These are phyloP conservation scores for Danionella dracula DNA, from an alignment of 2,797 vertebrate species.

Conservation along the genomic window DNA sequence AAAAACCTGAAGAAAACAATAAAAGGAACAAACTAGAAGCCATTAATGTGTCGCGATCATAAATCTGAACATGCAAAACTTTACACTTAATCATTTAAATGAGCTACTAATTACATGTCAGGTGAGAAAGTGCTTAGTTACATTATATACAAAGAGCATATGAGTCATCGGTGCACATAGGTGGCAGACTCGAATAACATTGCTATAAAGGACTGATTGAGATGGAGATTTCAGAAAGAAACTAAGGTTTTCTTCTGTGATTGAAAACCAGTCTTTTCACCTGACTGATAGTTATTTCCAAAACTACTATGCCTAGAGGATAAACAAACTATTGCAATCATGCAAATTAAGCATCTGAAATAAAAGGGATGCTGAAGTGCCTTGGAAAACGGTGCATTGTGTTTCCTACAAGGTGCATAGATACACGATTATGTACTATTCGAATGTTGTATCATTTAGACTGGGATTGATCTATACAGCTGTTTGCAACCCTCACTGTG, in stretches of 20 bases:
- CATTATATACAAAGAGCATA: constrained; percentile 29
- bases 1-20: not conserved
- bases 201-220: not conserved
- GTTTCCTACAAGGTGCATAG: constrained; percentile 40
- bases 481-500: constrained; percentile 5
- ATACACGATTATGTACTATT: constrained; percentile 32
- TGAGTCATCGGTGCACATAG: constrained; percentile 24
- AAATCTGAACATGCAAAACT: constrained; percentile 9
- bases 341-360: constrained; percentile 26
- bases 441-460: constrained; percentile 13
- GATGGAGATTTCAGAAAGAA: constrained; percentile 4
- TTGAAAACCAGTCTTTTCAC: not conserved
- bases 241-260: not conserved
- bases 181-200: not conserved
- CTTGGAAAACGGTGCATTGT: constrained; percentile 19
- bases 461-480: constrained; percentile 20
- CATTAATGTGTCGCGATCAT: not conserved
- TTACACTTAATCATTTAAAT: not conserved
- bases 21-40: not conserved
- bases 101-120: constrained; percentile 5
- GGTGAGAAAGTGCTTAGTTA: constrained; percentile 26
- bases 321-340: constrained; percentile 35
- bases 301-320: constrained; percentile 24
- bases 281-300: constrained; percentile 22
- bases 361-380: constrained; percentile 14